These are phyloP conservation scores for Tribolium madens DNA, from an alignment of 1,140 invertebrate species.

Conservation along the genomic window DNA sequence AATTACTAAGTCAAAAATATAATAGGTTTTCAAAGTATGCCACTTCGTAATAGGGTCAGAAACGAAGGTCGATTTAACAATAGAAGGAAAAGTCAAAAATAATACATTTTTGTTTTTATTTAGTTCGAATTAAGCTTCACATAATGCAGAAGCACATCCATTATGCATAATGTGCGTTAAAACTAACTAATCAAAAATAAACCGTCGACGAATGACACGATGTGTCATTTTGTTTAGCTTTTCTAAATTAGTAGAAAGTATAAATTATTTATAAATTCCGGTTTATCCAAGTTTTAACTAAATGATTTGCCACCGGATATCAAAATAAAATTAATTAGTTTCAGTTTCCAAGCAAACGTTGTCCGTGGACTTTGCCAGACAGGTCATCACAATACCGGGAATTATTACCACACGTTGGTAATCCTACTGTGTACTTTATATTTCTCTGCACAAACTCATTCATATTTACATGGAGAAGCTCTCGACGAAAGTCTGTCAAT, in stretches of 20 bases:
- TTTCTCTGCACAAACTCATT: conserved; percentile 4
- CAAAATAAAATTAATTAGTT: conserved; percentile 5
- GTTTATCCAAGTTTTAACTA: neutral
- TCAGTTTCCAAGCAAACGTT: neutral
- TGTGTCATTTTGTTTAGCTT: conserved; percentile 36
- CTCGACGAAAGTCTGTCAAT: neutral
- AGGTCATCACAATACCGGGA: neutral
- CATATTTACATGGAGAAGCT: conserved; percentile 2
- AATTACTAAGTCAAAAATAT: conserved; percentile 42
- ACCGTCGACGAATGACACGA: conserved; percentile 25
- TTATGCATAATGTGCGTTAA: conserved; percentile 4
- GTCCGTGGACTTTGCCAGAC: conserved; percentile 16
- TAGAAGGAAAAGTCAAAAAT: neutral
- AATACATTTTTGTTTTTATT: neutral
- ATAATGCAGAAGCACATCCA: neutral
- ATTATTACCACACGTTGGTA: neutral
- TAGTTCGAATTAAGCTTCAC: neutral
- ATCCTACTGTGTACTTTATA: neutral
- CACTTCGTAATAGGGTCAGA: conserved; percentile 1
- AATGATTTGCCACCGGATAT: neutral
- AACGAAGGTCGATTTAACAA: neutral
- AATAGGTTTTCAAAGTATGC: conserved; percentile 25
- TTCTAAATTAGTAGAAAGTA: neutral
- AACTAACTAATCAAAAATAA: conserved; percentile 12
- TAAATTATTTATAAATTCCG: conserved; percentile 13